phyloP scores from a whole-genome alignment of 2,888 invertebrate species.

The Caenorhabditis sp. region DNA sequence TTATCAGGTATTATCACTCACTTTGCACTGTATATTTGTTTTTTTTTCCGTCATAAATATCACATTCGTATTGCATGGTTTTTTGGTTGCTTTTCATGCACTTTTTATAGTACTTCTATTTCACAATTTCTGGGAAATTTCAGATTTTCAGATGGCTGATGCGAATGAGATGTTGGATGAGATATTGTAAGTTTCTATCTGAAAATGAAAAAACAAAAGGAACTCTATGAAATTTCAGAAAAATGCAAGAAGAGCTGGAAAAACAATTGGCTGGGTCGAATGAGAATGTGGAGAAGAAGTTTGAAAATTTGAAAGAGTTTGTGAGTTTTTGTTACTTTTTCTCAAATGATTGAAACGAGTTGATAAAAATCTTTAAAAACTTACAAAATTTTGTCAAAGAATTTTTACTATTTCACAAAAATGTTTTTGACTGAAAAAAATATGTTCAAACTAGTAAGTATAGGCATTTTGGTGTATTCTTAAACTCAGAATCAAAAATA shows the following conservation, averaged over 20 bases:
- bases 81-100: slow-evolving; percentile 14
- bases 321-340: slow-evolving; percentile 15
- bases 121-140: not conserved
- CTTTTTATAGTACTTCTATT: not conserved
- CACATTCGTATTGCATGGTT: not conserved
- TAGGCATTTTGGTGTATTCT: no score
- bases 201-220: not conserved
- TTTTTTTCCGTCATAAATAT: not conserved
- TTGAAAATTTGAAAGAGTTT: slow-evolving; percentile 30
- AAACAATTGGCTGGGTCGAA: slow-evolving; percentile 14
- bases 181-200: slow-evolving; percentile 24
- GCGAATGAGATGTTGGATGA: slow-evolving; percentile 18
- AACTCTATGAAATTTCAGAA: slow-evolving; percentile 21
- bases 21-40: not conserved
- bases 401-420: no score
- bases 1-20: no score
- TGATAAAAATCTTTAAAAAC: no score
- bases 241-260: slow-evolving; percentile 26
- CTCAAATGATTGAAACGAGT: no score
- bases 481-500: no score
- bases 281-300: slow-evolving; percentile 25
- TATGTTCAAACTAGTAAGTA: no score
- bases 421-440: no score
- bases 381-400: no score
- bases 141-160: slow-evolving; percentile 18